Base-by-base conservation (phyloP, 2,113 vertebrate species). In the Phalacrocorax pelagicus region DNA sequence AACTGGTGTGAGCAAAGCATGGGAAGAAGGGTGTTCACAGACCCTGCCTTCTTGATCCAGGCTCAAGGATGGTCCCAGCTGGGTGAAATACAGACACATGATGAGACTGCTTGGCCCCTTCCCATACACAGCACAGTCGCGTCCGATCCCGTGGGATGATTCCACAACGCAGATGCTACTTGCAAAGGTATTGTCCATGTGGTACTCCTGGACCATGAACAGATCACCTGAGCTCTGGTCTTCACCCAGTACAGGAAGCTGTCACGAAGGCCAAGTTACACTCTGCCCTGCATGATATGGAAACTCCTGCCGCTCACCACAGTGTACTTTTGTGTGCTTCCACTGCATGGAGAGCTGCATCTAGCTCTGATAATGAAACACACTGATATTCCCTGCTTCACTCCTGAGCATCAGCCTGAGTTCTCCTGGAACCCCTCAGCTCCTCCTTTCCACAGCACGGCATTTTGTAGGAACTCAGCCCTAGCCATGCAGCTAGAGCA, bases 201-300 rank as follows among this genome's bases (percentile, higher is more conserved):
- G 66, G 55, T 21, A 47, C 38, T 57, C 26, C 55, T 13, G 38
- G 49, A 58, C 30, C 26, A 44, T 12, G 32, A 51, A 27, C 19
- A 67, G 52, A 47, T 49, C 29, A 51, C 63, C 74, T 32, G 47
- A 75, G 79, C 40, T 46, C 57, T 55, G 36, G 18, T 62, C 57
- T 87, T 49, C 29, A 21, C 15, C 40, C 62, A 49, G 22, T 19
- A 73, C 44, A 30, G 38, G 47, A 27, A 40, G 46, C 38, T 36
- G 46, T 21, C 40, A 14, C 2, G 18, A 46, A 55, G 46, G 36
- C 34, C n/a, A 46, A 5, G 11, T 6, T 17, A 27, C 47, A 23
- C 21, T 24, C 59, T 62, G 52, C n/a, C 67, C 72, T 10, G 23
- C 0, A 8, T 32, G 19, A 34, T 1, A 34, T 0, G 0, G n/a